Percentiles rank a stretch among this genome's conserved stretches.
These are phyloP conservation scores for Prunella himalayana DNA, from an alignment of 2,113 vertebrate species.

Conservation along the genomic window DNA sequence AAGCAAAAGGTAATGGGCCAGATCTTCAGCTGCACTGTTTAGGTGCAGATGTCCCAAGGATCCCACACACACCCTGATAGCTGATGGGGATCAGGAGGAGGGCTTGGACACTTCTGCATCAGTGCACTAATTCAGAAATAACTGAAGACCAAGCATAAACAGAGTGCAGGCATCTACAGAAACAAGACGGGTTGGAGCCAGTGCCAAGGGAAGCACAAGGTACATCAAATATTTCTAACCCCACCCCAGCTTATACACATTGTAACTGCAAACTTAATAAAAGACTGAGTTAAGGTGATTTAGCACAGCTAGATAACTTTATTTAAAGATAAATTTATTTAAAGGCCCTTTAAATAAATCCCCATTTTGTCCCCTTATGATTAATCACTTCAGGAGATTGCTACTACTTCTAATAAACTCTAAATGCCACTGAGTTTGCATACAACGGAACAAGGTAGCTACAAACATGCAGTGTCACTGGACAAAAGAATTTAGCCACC, in stretches of 20 bases:
- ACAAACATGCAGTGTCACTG: not conserved
- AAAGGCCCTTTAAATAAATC: not conserved
- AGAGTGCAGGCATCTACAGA: not conserved
- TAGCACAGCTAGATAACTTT: not conserved
- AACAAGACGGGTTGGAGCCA: not conserved
- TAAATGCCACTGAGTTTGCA: not conserved
- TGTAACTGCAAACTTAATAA: not conserved
- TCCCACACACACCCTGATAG: not conserved
- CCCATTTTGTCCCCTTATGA: not conserved
- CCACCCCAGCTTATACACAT: not conserved
- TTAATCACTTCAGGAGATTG: not conserved
- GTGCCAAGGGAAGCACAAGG: not conserved
- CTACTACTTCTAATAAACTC: not conserved
- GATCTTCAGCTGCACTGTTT: not conserved
- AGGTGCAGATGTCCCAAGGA: not conserved
- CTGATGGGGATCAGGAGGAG: not conserved
- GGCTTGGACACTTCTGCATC: not conserved
- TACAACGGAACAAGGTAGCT: fast-evolving
- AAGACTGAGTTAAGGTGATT: not conserved
- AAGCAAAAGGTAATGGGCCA: not conserved
- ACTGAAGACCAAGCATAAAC: not conserved
- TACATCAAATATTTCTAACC: not conserved
- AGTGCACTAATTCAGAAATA: not conserved
- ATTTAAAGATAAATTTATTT: too few species aligned
- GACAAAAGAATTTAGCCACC: not conserved